A percentile compares a stretch with the other conserved stretches of the same genome.
Evolutionary conservation across 1,140 invertebrate species (phyloP).

Genomic region (Carposina sasakii): DNA sequence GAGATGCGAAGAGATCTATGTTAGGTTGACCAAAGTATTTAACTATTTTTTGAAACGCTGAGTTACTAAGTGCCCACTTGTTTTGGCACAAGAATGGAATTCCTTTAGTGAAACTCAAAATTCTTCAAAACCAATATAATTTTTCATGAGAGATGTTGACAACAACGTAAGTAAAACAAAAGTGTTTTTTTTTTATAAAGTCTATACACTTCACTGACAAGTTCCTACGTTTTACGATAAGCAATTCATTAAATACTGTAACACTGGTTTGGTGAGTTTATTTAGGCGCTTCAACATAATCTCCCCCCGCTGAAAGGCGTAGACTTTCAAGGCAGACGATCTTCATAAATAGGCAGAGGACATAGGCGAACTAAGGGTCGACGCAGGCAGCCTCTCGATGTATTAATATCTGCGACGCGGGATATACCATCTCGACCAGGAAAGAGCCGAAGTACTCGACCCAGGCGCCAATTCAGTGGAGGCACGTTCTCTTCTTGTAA

Average conservation of each 20-base stretch:
- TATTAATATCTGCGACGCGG: background rate
- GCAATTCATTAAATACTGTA: no score
- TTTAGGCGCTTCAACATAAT: no score
- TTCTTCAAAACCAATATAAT: no score
- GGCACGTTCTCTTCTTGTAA: background rate
- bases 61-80: constrained; percentile 3
- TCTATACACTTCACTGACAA: no score
- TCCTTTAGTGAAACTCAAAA: no score
- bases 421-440: background rate
- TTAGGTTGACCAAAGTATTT: constrained; percentile 6
- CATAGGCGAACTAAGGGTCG: background rate
- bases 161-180: no score
- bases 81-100: no score
- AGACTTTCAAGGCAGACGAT: background rate
- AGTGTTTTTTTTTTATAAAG: no score
- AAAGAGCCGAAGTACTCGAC: background rate
- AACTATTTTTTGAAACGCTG: constrained; percentile 2
- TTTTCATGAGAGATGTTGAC: no score
- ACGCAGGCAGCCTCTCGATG: background rate
- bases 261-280: no score
- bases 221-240: no score
- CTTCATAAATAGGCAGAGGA: background rate
- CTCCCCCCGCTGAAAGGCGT: no score
- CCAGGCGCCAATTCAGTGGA: background rate
- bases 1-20: constrained; percentile 1